phyloP scores from a whole-genome alignment of 2,888 invertebrate genomes.

The Phyllotreta striolata region DNA sequence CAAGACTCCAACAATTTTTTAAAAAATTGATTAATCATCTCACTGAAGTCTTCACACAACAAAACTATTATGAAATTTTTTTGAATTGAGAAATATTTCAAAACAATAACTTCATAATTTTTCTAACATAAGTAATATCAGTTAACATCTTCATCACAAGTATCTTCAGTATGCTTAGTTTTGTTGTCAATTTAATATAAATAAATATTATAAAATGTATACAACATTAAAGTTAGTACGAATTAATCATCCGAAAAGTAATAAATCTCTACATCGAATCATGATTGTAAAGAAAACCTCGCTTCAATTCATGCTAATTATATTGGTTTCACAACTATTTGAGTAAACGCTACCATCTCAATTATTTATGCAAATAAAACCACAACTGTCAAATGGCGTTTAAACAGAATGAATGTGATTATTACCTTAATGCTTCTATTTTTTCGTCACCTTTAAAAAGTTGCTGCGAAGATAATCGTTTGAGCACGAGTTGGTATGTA shows the following conservation, averaged over 20 bases:
- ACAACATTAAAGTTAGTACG: too few relatives aligned
- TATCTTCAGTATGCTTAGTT: too few relatives aligned
- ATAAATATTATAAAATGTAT: too few relatives aligned
- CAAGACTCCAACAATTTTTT: neutral
- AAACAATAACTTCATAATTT: too few relatives aligned
- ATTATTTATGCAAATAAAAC: constrained; percentile 8
- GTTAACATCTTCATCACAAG: too few relatives aligned
- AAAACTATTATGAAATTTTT: neutral
- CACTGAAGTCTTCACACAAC: neutral
- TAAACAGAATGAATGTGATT: constrained; percentile 13
- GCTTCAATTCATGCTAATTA: constrained; percentile 12
- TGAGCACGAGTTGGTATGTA: too few relatives aligned
- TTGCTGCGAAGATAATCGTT: too few relatives aligned
- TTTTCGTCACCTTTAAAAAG: constrained; percentile 2
- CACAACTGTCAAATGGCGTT: constrained; percentile 1
- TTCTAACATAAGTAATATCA: too few relatives aligned
- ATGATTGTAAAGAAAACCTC: constrained; percentile 3
- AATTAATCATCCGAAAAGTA: too few relatives aligned
- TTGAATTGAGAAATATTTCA: neutral
- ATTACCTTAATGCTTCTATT: neutral
- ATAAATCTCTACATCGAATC: too few relatives aligned
- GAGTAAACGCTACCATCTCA: constrained; percentile 4
- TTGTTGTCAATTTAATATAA: too few relatives aligned
- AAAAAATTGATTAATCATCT: neutral
- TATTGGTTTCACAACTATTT: constrained; percentile 1